These are phyloP conservation scores for Calephelis nemesis DNA, from an alignment of 1,140 invertebrate genomes.

Conservation along the genomic window DNA sequence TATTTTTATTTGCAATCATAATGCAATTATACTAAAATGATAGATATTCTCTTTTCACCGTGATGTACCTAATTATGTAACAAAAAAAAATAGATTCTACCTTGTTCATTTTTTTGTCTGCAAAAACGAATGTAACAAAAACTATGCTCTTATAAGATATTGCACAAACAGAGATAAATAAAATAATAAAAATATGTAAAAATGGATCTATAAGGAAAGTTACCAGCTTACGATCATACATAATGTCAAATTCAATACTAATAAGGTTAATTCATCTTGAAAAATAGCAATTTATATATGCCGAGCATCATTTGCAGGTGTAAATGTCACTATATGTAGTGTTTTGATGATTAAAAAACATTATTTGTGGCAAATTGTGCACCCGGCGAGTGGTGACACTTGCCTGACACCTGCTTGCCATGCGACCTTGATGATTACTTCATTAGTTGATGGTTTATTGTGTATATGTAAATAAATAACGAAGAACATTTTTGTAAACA, in stretches of 20 bases:
- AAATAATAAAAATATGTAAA: not conserved
- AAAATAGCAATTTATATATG: constrained; percentile 14
- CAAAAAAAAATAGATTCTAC: too few species aligned
- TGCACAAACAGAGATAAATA: not conserved
- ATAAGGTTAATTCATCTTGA: constrained; percentile 20
- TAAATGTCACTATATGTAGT: constrained; percentile 15
- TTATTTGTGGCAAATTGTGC: constrained; percentile 23
- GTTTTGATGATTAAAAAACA: constrained; percentile 18
- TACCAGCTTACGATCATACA: constrained; percentile 29
- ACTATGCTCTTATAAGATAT: too few species aligned
- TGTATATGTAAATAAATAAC: too few species aligned
- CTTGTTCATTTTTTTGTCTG: too few species aligned
- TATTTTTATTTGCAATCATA: too few species aligned
- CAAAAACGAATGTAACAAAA: not conserved
- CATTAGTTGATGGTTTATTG: not conserved
- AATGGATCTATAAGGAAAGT: constrained; percentile 1
- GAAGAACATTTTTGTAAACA: too few species aligned
- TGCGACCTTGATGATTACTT: not conserved
- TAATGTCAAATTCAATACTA: constrained; percentile 21
- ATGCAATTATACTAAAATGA: too few species aligned
- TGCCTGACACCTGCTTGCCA: constrained; percentile 16
- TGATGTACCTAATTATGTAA: too few species aligned
- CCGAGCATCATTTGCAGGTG: constrained; percentile 14
- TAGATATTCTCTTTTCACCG: too few species aligned
- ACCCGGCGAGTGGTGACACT: constrained; percentile 6